Percentiles rank a stretch among this genome's conserved stretches.
Evolutionary conservation across 2,797 vertebrate genomes (phyloP).

Genomic region (Rhinatrema bivittatum): DNA sequence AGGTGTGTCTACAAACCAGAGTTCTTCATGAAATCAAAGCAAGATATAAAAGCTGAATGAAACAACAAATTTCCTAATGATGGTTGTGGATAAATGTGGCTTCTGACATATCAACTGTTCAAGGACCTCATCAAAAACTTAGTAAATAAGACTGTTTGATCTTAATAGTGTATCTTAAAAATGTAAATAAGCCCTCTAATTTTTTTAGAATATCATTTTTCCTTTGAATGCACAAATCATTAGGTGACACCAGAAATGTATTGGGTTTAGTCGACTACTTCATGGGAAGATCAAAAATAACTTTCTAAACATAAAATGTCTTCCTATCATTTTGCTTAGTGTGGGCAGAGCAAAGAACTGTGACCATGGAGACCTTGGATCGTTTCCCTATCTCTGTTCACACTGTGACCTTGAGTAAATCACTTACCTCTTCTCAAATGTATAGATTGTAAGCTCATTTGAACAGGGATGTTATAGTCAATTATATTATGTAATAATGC

Average conservation of each 20-base stretch:
- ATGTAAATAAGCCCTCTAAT: background rate
- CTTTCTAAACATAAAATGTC: too few species aligned
- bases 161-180: conserved; percentile 11
- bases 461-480: too few species aligned
- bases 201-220: background rate
- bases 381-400: too few species aligned
- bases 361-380: too few species aligned
- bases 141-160: conserved; percentile 2
- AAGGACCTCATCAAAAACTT: background rate
- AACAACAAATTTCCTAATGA: conserved; percentile 4
- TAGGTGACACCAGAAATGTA: conserved; percentile 8
- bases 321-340: conserved; percentile 25
- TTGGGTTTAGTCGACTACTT: too few species aligned
- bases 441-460: too few species aligned
- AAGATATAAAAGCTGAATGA: conserved; percentile 63
- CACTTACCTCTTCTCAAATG: too few species aligned
- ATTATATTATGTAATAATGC: too few species aligned
- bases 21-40: conserved; percentile 70
- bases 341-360: too few species aligned
- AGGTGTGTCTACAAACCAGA: conserved; percentile 72
- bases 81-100: background rate
- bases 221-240: conserved; percentile 2
- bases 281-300: too few species aligned
- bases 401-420: too few species aligned
- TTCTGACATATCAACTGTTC: conserved; percentile 5